phyloP scores from a whole-genome alignment of 2,888 invertebrate genomes.

The Thymelicus sylvestris region DNA sequence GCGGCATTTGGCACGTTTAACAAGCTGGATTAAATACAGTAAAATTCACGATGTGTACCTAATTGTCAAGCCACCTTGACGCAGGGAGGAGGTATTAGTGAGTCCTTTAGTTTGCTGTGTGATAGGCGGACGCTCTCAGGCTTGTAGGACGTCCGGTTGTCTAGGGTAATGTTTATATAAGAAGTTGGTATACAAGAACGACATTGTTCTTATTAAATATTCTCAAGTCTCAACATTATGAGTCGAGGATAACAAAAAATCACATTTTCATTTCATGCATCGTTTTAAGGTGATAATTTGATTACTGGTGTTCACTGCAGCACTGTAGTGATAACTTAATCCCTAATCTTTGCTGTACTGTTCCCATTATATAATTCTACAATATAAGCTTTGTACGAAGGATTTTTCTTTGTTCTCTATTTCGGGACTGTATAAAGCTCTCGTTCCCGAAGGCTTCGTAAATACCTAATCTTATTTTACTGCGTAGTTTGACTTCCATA shows the following conservation, averaged over 20 bases:
- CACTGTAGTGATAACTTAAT: no score
- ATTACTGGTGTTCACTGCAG: no score
- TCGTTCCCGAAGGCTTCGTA: not conserved
- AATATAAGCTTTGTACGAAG: not conserved
- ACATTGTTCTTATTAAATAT: not conserved
- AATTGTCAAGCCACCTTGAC: slow-evolving; percentile 13
- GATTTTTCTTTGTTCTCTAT: slow-evolving; percentile 1
- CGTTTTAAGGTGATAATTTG: no score
- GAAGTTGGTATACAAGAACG: not conserved
- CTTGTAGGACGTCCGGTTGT: slow-evolving; percentile 8
- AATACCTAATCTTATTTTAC: slow-evolving; percentile 3
- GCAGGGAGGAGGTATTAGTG: slow-evolving; percentile 11
- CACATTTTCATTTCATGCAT: no score
- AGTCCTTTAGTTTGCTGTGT: slow-evolving; percentile 11
- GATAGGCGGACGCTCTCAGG: slow-evolving; percentile 8
- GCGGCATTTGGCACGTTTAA: not conserved
- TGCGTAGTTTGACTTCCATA: not conserved
- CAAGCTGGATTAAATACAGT: slow-evolving; percentile 4
- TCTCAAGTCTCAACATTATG: no score
- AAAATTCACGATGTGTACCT: slow-evolving; percentile 15
- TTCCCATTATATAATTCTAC: not conserved
- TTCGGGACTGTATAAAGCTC: not conserved
- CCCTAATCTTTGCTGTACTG: no score
- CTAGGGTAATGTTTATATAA: slow-evolving; percentile 10
- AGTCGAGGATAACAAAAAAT: no score